Conservation (phyloP, 2,113 vertebrate genomes). For the Alligator sinensis region DNA sequence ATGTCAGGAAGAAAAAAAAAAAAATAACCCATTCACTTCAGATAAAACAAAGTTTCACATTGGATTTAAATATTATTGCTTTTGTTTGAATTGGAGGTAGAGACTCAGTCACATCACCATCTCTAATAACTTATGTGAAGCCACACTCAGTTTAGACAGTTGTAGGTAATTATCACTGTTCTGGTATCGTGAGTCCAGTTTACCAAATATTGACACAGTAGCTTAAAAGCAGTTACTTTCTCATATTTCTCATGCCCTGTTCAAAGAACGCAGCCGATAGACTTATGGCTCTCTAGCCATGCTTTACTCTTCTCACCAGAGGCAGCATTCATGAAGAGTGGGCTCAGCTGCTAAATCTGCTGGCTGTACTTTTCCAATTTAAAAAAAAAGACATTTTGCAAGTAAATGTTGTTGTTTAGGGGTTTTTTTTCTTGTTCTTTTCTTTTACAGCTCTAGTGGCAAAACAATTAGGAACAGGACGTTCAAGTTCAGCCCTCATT, state of each 20-base stretch:
- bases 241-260: neutral
- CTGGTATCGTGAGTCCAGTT: neutral
- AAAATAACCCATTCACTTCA: neutral
- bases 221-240: neutral
- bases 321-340: neutral
- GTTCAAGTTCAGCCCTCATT: neutral
- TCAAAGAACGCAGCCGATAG: neutral
- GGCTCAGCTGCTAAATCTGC: neutral
- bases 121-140: neutral
- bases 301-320: neutral
- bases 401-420: neutral
- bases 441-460: neutral
- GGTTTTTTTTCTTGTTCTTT: neutral
- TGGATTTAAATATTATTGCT: rapidly evolving
- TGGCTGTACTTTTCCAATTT: neutral
- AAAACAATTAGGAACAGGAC: conserved; percentile 2
- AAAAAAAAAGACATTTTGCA: neutral
- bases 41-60: neutral
- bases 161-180: neutral
- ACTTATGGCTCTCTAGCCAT: neutral
- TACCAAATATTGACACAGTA: rapidly evolving
- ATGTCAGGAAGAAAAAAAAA: neutral
- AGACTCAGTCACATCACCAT: neutral
- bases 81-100: rapidly evolving
- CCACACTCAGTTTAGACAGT: rapidly evolving